Evolutionary conservation across 2,888 invertebrate genomes (phyloP), one percentile per base, ranked within the genome.

Genomic region (Ctenicera cuprea): DNA sequence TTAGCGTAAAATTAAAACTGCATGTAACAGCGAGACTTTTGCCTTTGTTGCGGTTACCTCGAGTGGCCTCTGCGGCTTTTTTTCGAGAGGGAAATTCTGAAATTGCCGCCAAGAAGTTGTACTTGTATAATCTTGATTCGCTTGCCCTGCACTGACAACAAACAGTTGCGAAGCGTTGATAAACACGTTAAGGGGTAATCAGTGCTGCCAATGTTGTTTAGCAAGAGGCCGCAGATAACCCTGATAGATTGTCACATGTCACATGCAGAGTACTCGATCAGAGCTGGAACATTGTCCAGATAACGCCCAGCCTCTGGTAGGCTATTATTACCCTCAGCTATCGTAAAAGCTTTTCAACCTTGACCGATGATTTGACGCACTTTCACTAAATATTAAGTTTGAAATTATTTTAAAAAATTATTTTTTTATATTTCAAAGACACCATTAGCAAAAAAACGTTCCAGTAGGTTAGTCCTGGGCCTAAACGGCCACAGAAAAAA

Each of bases 1-100:
- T 74, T 66, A 74, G 63, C 74, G 61, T 65, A 66, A 74, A 73
- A 73, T 73, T 73, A 73, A 74, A 74, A 67, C 66, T 74, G 64
- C 73, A 71, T 64, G 59, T 43, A 50, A n/a, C 48, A 57, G 68
- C 52, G 26, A 41, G 65, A 57, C 61, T 57, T 61, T 71, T 48
- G 14, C 50, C 67, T 67, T 73, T 63, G 61, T 66, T 54, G 16
- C 18, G 11, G 43, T 33, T 8, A 30, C 18, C 22, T 72, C 48
- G 41, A 61, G 66, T 16, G 50, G 50, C 38, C 59, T 37, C 18
- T 20, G 7, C 14, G 2, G 5, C 11, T 66, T 37, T 66, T 26
- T 66, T 50, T 37, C 26, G 22, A 52, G 52, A 11, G 38, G 52
- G 16, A 54, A 38, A 64, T 30, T 48, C 48, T 43, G 14, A 26